A percentile compares a stretch with the other conserved stretches of the same genome.
These are phyloP conservation scores for Etheostoma cragini DNA, from an alignment of 2,113 vertebrate genomes.

Conservation along the genomic window DNA sequence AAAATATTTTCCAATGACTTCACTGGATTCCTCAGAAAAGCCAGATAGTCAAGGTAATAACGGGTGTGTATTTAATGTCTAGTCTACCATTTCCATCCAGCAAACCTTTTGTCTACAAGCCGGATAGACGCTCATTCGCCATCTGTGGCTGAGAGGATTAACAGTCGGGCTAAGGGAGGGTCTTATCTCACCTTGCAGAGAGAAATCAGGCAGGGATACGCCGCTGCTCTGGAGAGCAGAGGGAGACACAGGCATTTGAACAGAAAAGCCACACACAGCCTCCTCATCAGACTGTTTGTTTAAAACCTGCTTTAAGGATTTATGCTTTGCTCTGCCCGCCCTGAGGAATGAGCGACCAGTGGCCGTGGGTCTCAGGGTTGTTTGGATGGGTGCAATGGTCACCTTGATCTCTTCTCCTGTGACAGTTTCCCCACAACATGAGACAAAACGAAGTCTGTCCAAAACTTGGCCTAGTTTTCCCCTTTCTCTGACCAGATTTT, in stretches of 20 bases:
- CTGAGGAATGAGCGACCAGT: conserved; percentile 52
- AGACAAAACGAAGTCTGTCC: conserved; percentile 35
- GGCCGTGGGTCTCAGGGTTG: conserved; percentile 35
- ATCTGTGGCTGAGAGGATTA: conserved; percentile 77
- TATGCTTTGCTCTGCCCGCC: conserved; percentile 55
- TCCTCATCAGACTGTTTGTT: conserved; percentile 64
- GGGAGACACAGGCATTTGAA: conserved; percentile 53
- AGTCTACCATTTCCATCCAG: conserved; percentile 45
- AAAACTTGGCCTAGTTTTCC: conserved; percentile 46
- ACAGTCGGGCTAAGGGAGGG: conserved; percentile 50
- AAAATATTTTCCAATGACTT: conserved; percentile 35
- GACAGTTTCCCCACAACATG: conserved; percentile 66
- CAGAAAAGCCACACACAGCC: conserved; percentile 62
- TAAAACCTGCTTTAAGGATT: conserved; percentile 71
- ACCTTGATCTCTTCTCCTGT: conserved; percentile 65
- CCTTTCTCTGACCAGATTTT: conserved; percentile 33
- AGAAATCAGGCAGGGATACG: conserved; percentile 80
- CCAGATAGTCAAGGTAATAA: conserved; percentile 18
- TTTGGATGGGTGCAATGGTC: conserved; percentile 44
- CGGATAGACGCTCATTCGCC: conserved; percentile 63
- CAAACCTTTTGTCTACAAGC: conserved; percentile 53
- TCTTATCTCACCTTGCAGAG: conserved; percentile 81
- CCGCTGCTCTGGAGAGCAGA: conserved; percentile 49
- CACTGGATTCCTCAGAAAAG: conserved; percentile 34
- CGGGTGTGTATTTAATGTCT: conserved; percentile 33